Percentiles rank a stretch among this genome's conserved stretches.
phyloP scores from a whole-genome alignment of 92 coral and sea anemone species.

The Zoanthus sansibaricus region DNA sequence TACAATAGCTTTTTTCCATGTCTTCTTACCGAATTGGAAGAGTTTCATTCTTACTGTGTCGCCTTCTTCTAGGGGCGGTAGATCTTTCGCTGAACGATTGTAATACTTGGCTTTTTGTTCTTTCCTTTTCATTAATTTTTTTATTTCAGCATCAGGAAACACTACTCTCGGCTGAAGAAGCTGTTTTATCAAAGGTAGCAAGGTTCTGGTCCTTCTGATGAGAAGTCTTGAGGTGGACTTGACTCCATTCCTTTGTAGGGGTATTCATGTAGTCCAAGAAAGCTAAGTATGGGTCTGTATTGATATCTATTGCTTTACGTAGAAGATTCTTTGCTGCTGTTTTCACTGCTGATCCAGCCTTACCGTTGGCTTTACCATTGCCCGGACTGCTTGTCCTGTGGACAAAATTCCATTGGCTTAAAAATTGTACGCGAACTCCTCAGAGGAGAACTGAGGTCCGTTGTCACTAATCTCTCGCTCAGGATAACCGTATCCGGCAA shows the following conservation, averaged over 20 bases:
- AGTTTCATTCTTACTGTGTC: constrained; percentile 48
- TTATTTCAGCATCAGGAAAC: not conserved
- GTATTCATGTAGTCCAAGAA: constrained; percentile 35
- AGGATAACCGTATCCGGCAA: constrained; percentile 52
- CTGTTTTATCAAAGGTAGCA: constrained; percentile 7
- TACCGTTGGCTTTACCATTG: constrained; percentile 61
- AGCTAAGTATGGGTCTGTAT: constrained; percentile 13
- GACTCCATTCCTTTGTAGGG: constrained; percentile 46
- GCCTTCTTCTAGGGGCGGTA: constrained; percentile 44
- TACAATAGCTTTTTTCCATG: constrained; percentile 45
- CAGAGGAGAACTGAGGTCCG: constrained; percentile 58
- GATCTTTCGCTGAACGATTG: constrained; percentile 5
- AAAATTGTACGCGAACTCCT: constrained; percentile 46
- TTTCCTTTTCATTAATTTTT: not conserved
- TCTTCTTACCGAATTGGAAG: constrained; percentile 39
- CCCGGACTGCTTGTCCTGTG: constrained; percentile 57
- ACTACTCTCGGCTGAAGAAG: not conserved
- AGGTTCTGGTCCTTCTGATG: not conserved
- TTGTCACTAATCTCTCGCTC: constrained; percentile 46
- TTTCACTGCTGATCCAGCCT: constrained; percentile 46
- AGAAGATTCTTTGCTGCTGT: constrained; percentile 65
- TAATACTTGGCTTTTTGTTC: not conserved
- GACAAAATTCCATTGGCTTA: constrained; percentile 46
- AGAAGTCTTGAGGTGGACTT: too few species aligned
- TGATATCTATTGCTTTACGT: constrained; percentile 27